A percentile compares a stretch with the other conserved stretches of the same genome.
Conservation (phyloP, 2,797 vertebrate genomes). For the Arnoldichthys spilopterus region DNA sequence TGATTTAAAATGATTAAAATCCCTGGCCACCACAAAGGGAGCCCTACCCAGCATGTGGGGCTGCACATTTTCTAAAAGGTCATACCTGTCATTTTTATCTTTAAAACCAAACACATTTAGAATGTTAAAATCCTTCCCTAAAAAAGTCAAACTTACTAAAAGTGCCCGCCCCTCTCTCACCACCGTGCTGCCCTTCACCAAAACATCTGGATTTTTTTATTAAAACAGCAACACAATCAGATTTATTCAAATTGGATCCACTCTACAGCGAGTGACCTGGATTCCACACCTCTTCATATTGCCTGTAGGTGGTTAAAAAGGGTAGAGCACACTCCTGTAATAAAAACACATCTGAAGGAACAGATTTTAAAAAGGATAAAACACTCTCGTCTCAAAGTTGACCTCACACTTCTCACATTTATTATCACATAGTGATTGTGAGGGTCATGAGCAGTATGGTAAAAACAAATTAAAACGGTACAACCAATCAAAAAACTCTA, state of each 20-base stretch:
- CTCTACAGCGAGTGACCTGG: slow-evolving; percentile 2
- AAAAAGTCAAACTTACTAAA: slow-evolving; percentile 47
- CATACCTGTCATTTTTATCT: slow-evolving; percentile 38
- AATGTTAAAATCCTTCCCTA: slow-evolving; percentile 37
- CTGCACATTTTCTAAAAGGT: slow-evolving; percentile 55
- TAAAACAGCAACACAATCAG: slow-evolving; percentile 46
- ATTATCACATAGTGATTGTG: background rate
- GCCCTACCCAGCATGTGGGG: slow-evolving; percentile 38
- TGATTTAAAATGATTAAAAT: slow-evolving; percentile 29
- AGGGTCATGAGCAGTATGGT: slow-evolving; percentile 32
- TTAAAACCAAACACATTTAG: slow-evolving; percentile 37
- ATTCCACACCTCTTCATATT: slow-evolving; percentile 2
- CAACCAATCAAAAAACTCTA: too few species aligned
- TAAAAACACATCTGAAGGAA: slow-evolving; percentile 35
- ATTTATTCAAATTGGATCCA: background rate
- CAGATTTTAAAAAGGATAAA: background rate
- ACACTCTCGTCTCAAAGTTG: background rate
- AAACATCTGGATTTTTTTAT: slow-evolving; percentile 30
- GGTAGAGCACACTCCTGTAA: slow-evolving; percentile 27
- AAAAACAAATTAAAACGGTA: background rate
- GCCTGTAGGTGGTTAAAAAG: background rate
- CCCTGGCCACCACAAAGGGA: background rate
- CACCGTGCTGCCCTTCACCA: slow-evolving; percentile 55
- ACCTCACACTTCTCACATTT: slow-evolving; percentile 43
- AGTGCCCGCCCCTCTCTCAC: slow-evolving; percentile 48